phyloP scores from a whole-genome alignment of 1,140 invertebrate species.

The Hyles euphorbiae region DNA sequence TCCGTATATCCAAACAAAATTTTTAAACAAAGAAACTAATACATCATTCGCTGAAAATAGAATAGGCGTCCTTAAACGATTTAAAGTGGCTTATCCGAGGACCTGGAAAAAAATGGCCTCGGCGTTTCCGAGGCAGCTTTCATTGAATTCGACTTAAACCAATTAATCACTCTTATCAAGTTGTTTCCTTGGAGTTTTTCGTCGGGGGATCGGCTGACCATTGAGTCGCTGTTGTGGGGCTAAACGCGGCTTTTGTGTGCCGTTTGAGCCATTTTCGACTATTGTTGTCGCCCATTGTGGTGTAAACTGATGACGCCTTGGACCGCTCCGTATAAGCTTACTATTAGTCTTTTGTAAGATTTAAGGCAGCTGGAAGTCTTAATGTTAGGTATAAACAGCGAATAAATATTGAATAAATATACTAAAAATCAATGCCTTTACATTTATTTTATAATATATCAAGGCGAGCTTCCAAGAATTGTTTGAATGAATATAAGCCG shows the following conservation, averaged over 20 bases:
- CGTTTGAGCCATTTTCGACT: slow-evolving; percentile 33
- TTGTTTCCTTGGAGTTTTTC: slow-evolving; percentile 59
- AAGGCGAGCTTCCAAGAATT: not conserved
- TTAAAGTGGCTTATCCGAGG: slow-evolving; percentile 34
- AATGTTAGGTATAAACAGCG: not conserved
- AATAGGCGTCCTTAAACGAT: slow-evolving; percentile 27
- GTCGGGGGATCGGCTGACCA: slow-evolving; percentile 49
- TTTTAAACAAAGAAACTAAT: no score
- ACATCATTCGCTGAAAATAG: slow-evolving; percentile 8
- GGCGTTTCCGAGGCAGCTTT: slow-evolving; percentile 38
- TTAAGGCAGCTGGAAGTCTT: slow-evolving; percentile 4
- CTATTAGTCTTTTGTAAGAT: slow-evolving; percentile 53
- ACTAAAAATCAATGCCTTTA: not conserved
- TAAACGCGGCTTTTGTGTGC: slow-evolving; percentile 50
- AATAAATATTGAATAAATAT: not conserved
- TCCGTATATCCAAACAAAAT: no score
- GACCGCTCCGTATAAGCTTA: slow-evolving; percentile 37
- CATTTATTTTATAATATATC: not conserved
- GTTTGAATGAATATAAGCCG: not conserved
- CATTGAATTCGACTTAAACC: slow-evolving; percentile 67
- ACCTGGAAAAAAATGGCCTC: slow-evolving; percentile 29
- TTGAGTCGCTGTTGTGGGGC: slow-evolving; percentile 50
- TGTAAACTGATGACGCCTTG: slow-evolving; percentile 49
- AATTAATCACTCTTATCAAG: slow-evolving; percentile 72
- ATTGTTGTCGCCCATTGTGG: slow-evolving; percentile 60